phyloP scores from a whole-genome alignment of 2,888 invertebrate genomes.

The Aproaerema taeniolella region DNA sequence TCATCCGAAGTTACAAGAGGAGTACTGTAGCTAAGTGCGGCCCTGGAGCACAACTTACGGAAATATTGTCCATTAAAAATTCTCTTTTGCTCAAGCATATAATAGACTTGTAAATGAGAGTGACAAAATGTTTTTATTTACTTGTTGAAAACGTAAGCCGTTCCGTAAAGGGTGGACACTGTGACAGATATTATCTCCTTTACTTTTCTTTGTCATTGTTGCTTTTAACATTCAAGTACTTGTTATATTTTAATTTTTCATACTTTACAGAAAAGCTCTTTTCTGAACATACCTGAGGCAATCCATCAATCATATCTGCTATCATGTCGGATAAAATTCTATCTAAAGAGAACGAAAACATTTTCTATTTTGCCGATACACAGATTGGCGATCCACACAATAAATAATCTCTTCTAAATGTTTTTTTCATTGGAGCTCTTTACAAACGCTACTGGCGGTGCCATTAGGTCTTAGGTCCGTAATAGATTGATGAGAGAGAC shows the following conservation, averaged over 20 bases:
- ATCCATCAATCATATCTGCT: too few species aligned
- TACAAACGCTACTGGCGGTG: background rate
- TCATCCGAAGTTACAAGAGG: slow-evolving; percentile 48
- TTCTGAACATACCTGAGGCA: too few species aligned
- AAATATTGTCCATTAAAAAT: slow-evolving; percentile 49
- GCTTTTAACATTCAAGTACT: too few species aligned
- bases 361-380: too few species aligned
- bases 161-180: slow-evolving; percentile 5
- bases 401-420: too few species aligned
- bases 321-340: too few species aligned
- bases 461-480: slow-evolving; percentile 23
- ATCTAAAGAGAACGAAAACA: too few species aligned
- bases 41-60: slow-evolving; percentile 26
- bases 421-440: too few species aligned
- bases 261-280: too few species aligned
- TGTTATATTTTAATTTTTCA: too few species aligned
- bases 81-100: slow-evolving; percentile 28
- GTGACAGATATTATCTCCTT: background rate
- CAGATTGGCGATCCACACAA: too few species aligned
- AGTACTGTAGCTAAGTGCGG: slow-evolving; percentile 23
- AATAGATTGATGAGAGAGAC: slow-evolving; percentile 63
- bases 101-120: slow-evolving; percentile 27
- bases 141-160: slow-evolving; percentile 2
- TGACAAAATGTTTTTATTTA: slow-evolving; percentile 7
- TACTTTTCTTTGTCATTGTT: background rate